Base-by-base conservation (phyloP, 2,888 invertebrate genomes). In the Pristionchus exspectatus region DNA sequence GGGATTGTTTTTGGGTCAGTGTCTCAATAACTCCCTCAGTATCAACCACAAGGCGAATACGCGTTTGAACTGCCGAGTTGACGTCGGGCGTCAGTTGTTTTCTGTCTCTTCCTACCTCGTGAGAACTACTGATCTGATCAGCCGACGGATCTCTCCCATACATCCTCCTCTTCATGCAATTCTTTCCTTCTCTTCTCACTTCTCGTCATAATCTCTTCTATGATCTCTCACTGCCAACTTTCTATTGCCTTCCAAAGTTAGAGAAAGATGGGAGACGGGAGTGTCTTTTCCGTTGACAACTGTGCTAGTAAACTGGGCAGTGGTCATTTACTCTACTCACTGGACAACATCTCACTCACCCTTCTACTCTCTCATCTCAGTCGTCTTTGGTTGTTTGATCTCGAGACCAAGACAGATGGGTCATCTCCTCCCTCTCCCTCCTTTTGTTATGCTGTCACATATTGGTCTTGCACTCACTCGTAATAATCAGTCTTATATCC, bases 361-460 rank as follows among this genome's bases (percentile, higher is more conserved):
- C 81, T 54, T 14, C 54, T 44, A 14, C 81, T 77, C 72, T 54
- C 44, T 50, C 44, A 50, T 24, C 81, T 54, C 54, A 4, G 5
- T 77, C n/a, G 18, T 74, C 74, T 74, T 74, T 81, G 81, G 38
- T 81, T 81, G 81, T 81, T 81, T 81, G 81, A 50, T 54, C 81
- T 21, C n/a, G 81, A 74, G 74, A 54, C 50, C 81, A 50, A 44
- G 50, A 50, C 81, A 81, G 81, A 81, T 81, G 50, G 50, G 10
- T 33, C 24, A 33, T 16, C 84, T 59, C 50, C 69, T 27, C 38
- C 27, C 69, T 50, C 59, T 63, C 50, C 56, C 66, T 69, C 24
- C 87, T 87, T 63, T 59, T 38, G n/a, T 24, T 63, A 14, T 56
- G 10, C 85, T 63, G 24, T 14, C 63, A 56, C 63, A 24, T 85